Base-by-base conservation (phyloP, 2,888 invertebrate species). In the Onchidella celtica region DNA sequence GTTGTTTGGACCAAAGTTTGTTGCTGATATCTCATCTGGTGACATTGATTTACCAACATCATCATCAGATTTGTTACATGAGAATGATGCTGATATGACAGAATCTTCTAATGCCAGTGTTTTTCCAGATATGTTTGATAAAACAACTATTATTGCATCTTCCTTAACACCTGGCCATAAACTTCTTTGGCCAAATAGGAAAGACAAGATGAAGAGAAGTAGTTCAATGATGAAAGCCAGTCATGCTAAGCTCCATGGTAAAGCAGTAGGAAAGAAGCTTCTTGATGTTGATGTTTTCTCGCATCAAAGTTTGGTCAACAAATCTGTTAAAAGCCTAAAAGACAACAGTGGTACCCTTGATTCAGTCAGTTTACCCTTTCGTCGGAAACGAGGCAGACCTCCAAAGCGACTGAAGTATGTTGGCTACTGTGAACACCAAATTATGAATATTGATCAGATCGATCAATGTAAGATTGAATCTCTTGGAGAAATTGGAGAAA, bases 71-170 rank as follows among this genome's bases (percentile, higher is more conserved):
- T 27, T 61, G 38, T 29, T 70, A 29, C 55, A 59, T 59, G 61
- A 69, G 29, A 69, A 78, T 66, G 32, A 47, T 4, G 38, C 61
- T 40, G 63, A 38, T 17, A 9, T 61, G 32, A n/a, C 34, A 32
- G 55, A 78, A 27, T 24, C 59, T 61, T 27, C 55, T 32, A 69
- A 69, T 57, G 61, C 61, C 27, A 70, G 38, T 61, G 78, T 78
- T 38, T 78, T 78, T 61, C 78, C 78, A 61, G 78, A 69, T 55
- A 78, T 78, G 78, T 78, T 69, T 78, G 70, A 76, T n/a, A 29
- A 66, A 47, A 66, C 76, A 32, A 36, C 76, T n/a, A 66, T 76
- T 66, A 76, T 38, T 59, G 29, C 34, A 21, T 32, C 55, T 40
- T 76, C 32, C 32, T 29, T 76, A 17, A 76, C 65, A 32, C 76